Evolutionary conservation across 2,113 vertebrate species (phyloP), one percentile per base, ranked within the genome.

Genomic region (Clinocottus analis): DNA sequence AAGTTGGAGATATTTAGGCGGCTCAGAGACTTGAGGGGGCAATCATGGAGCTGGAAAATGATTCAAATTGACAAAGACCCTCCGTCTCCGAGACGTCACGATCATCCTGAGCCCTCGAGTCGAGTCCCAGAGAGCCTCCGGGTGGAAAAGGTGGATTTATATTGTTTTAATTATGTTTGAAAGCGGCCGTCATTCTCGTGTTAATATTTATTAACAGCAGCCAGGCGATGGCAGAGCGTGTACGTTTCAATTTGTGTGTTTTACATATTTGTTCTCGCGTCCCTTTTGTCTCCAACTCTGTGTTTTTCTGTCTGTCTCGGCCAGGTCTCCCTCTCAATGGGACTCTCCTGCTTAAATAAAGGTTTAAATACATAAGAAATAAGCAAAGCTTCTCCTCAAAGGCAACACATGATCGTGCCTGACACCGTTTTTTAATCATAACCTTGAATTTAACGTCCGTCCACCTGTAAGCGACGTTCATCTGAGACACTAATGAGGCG

Each of bases 41-140:
- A 78, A 81, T 85, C 75, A 80, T 51, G 80, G 63, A 84, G 75
- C 55, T n/a, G 55, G 75, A 79, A 78, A 85, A 83, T 81, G 59
- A 91, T 90, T 91, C 60, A 85, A 87, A 89, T 75, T 62, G 86
- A 88, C 87, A 89, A 84, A 82, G 78, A 87, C 83, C 72, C 67
- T 84, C 63, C 79, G 67, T 80, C 75, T 75, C 2, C 10, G 58
- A 79, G 63, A 73, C 5, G 2, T 80, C 80, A 74, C 16, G 21
- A 37, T 62, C 70, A 67, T 60, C 37, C 7, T 27, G 35, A 51
- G 33, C 60, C 71, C 73, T 45, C 0, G 76, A 71, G 70, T 79
- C 11, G 41, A 49, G 4, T 9, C 21, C 63, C 29, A 9, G 14
- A 23, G 61, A 23, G 65, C 58, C 51, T 83, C 70, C 41, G 49